A percentile compares a stretch with the other conserved stretches of the same genome.
Conservation (phyloP, 2,113 vertebrate genomes). For the Alexandromys fortis region DNA sequence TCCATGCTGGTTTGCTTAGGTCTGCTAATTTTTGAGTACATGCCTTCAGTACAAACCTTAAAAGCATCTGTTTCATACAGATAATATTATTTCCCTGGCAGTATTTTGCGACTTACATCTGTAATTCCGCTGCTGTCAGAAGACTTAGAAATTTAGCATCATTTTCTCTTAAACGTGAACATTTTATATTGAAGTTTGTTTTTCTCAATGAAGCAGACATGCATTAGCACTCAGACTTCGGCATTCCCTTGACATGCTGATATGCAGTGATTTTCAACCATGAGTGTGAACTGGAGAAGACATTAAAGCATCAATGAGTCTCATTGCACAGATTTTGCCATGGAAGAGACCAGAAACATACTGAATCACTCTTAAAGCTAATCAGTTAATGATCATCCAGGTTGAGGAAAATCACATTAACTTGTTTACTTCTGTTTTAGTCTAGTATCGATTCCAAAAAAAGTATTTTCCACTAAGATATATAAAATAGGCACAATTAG, state of each 20-base stretch:
- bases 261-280: background rate
- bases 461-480: background rate
- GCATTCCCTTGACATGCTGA: background rate
- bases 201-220: background rate
- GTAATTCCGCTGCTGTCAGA: background rate
- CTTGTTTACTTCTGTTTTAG: background rate
- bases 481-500: background rate
- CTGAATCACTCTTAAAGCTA: background rate
- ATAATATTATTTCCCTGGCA: too few species aligned
- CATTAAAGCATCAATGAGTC: background rate
- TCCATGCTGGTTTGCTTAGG: background rate
- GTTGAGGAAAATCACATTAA: background rate
- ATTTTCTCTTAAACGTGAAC: background rate
- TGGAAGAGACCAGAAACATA: background rate
- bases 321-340: too few species aligned
- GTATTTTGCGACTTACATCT: background rate
- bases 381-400: background rate
- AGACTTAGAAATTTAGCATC: background rate
- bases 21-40: background rate
- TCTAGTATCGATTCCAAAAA: too few species aligned
- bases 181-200: background rate
- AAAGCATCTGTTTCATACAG: background rate
- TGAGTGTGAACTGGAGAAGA: background rate
- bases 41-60: background rate
- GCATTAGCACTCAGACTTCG: background rate